Base-by-base conservation (phyloP, 2,888 invertebrate species). In the Cryptocheilus praepositus region DNA sequence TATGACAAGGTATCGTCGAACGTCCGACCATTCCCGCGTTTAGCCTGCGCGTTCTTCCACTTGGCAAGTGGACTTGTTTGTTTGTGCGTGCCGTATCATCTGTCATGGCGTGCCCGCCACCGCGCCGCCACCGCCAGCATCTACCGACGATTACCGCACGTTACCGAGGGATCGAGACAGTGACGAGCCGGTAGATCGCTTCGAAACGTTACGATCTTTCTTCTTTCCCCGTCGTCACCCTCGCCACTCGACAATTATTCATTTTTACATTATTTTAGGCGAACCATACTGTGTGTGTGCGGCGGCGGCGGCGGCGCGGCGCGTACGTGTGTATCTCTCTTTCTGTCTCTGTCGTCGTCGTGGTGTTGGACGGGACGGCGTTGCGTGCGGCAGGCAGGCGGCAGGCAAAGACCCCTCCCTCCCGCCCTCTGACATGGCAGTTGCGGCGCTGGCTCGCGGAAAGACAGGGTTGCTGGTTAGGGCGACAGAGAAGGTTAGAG, bases 51-150 rank as follows among this genome's bases (percentile, higher is more conserved):
- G n/a, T 51, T 71, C 67, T 72, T 75, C 76, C 61, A 79, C 76
- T 83, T 78, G 77, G 79, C 77, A 76, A 73, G 79, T 73, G 66
- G 73, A 73, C 77, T 83, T 83, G 85, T 85, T 84, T 84, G 84
- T 84, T 82, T 85, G 85, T 80, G 81, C 74, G 77, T 73, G 77
- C 76, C 69, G 79, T 81, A 82, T 83, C 82, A 81, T 82, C 86
- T 85, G 86, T 86, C 86, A 86, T 86, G 86, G 86, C 86, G 86
- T 79, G 77, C 77, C 75, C 74, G 69, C 70, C 74, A 71, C 67
- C 74, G 74, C 74, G 46, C 45, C 22, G n/a, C 36, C 22, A n/a
- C 13, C 36, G 36, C 36, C 36, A 15, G 7, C 8, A n/a, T 15
- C 16, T 45, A 16, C 16, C 45, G 3, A n/a, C n/a, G n/a, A n/a